Percentiles rank a stretch among this genome's conserved stretches.
These are phyloP conservation scores for Schizaphis graminum DNA, from an alignment of 2,888 invertebrate species.

Conservation along the genomic window DNA sequence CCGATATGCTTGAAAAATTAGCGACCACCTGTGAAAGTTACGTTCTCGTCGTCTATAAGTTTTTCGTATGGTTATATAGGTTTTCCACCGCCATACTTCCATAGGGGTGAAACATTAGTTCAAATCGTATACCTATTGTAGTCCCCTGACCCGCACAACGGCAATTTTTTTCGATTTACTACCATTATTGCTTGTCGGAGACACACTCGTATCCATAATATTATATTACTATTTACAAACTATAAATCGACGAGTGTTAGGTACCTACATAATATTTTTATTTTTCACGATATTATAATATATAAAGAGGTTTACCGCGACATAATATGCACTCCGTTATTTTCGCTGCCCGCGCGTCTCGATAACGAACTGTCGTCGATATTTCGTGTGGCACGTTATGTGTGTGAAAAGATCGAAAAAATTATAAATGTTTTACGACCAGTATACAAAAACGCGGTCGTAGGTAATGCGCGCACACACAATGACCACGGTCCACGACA, in stretches of 20 bases:
- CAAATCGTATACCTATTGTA: conserved; percentile 30
- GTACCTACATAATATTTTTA: neutral
- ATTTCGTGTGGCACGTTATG: neutral
- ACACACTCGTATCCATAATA: neutral
- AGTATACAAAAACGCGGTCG: neutral
- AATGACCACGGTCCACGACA: conserved; percentile 6
- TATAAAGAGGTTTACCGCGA: neutral
- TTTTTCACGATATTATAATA: neutral
- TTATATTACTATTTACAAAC: conserved; percentile 32
- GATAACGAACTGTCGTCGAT: neutral
- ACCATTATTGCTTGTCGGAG: conserved; percentile 14
- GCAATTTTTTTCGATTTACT: conserved; percentile 40
- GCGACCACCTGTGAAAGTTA: conserved; percentile 61
- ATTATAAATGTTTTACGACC: conserved; percentile 15
- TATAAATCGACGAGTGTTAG: conserved; percentile 25
- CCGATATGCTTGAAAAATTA: conserved; percentile 36
- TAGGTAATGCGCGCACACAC: neutral
- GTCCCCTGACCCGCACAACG: neutral
- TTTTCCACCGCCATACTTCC: neutral
- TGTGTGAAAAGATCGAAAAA: conserved; percentile 47
- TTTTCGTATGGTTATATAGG: conserved; percentile 23
- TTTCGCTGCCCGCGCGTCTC: neutral
- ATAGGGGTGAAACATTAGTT: conserved; percentile 61
- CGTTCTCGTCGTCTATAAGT: neutral
- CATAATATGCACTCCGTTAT: conserved; percentile 25